Evolutionary conservation across 2,888 invertebrate genomes (phyloP), one percentile per base, ranked within the genome.

Genomic region (Philhelius pedissequus): DNA sequence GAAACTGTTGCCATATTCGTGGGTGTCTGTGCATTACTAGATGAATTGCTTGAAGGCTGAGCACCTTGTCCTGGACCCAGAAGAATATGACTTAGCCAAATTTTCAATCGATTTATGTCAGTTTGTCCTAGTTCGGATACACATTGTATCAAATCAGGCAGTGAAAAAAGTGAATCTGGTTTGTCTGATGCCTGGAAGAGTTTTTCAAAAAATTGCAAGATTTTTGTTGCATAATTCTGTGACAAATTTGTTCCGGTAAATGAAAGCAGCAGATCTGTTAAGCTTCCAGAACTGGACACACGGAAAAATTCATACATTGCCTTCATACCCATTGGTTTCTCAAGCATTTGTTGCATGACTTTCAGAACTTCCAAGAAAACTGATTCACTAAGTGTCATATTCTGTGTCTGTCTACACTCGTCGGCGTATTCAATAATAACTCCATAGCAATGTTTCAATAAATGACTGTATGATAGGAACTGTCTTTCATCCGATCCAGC

Each of bases 281-380:
- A 93, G 81, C 95, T 95, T 87, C 94, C 94, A 27, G 93, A 93
- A 0, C 94, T 94, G 2, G 93, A 92, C 0, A 93, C 93, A 3
- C 93, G 94, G 89, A 97, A 97, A 88, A 97, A 97, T 75, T 94
- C 93, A 88, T 97, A 95, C 88, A 97, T 94, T 0, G 98, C 97
- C 88, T 95, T 94, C 84, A 96, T 94, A 0, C 97, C 97, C 0
- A 96, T 94, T 0, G 95, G 94, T 83, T 96, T 96, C 69, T 97
- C 97, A 22, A 98, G 90, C 86, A 97, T 94, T 88, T 95, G 95
- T 89, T 97, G 97, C 94, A 98, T 96, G 88, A 97, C 97, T 88
- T 95, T 95, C 86, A 91, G 91, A 30, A 91, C 89, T 2, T 90
- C 89, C 78, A 91, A 89, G 27, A 91, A 78, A 84, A 92, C 89